Evolutionary conservation across 2,113 vertebrate genomes (phyloP).

Genomic region (Prionailurus bengalensis): DNA sequence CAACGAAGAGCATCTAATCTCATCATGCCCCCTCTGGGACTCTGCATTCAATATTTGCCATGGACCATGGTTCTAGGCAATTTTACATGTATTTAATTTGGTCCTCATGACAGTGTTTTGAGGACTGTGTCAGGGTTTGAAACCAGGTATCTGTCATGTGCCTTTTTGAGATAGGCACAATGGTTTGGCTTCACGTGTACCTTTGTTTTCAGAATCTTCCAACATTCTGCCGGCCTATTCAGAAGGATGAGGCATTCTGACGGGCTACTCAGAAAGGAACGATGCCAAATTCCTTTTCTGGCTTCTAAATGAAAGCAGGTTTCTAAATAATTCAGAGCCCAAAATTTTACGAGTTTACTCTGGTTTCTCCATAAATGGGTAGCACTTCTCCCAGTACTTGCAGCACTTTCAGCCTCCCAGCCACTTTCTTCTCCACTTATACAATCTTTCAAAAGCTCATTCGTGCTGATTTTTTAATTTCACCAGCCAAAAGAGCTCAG

Average conservation of each 20-base stretch:
- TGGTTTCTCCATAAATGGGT: background rate
- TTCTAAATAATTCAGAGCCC: slow-evolving; percentile 30
- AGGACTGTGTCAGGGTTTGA: slow-evolving; percentile 5
- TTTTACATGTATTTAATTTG: background rate
- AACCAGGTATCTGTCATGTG: background rate
- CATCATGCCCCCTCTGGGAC: background rate
- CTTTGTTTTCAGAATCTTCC: slow-evolving; percentile 18
- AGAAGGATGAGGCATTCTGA: background rate
- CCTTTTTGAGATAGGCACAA: background rate
- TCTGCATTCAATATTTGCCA: background rate
- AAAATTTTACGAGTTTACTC: slow-evolving; percentile 36
- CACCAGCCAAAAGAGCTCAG: slow-evolving; percentile 42
- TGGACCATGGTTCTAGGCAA: background rate
- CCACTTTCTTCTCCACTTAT: background rate
- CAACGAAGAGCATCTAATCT: background rate
- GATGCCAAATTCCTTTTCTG: background rate
- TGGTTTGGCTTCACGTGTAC: background rate
- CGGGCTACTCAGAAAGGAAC: background rate
- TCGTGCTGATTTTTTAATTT: slow-evolving; percentile 43
- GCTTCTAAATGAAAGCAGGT: slow-evolving; percentile 20
- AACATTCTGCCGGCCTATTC: background rate
- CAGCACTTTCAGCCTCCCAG: background rate
- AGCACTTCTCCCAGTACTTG: background rate
- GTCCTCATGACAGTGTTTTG: background rate
- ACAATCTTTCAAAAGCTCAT: slow-evolving; percentile 32